phyloP scores from a whole-genome alignment of 1,140 invertebrate genomes.

The Drosophila bipectinata region DNA sequence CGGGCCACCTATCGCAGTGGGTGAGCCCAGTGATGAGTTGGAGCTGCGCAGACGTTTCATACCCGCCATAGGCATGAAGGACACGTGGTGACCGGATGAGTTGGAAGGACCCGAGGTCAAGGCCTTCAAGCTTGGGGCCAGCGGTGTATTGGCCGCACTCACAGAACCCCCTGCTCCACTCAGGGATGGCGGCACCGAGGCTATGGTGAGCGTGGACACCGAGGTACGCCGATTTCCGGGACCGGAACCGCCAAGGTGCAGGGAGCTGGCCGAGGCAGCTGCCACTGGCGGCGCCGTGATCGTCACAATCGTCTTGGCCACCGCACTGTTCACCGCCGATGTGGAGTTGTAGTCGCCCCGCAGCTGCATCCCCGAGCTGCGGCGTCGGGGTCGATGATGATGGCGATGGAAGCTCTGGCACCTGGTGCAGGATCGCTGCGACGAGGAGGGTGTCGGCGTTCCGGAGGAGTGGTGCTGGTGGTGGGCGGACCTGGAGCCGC shows the following conservation, averaged over 20 bases:
- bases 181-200: constrained; percentile 63
- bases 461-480: constrained; percentile 68
- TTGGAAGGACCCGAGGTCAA: constrained; percentile 55
- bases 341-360: constrained; percentile 66
- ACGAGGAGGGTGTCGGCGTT: constrained; percentile 60
- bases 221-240: constrained; percentile 46
- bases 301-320: constrained; percentile 69
- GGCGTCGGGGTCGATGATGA: constrained; percentile 74
- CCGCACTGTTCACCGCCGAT: constrained; percentile 69
- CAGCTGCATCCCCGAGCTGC: constrained; percentile 71
- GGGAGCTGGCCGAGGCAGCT: constrained; percentile 60
- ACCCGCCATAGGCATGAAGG: constrained; percentile 69
- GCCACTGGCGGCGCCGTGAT: constrained; percentile 71
- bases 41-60: constrained; percentile 59
- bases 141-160: constrained; percentile 66
- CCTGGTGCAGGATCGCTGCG: constrained; percentile 73
- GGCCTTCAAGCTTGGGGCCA: constrained; percentile 55
- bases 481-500: constrained; percentile 60
- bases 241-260: constrained; percentile 51
- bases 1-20: constrained; percentile 18
- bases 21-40: constrained; percentile 56
- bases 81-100: constrained; percentile 66
- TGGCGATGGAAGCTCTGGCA: constrained; percentile 83
- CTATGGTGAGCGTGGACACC: constrained; percentile 68
- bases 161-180: constrained; percentile 34